Conservation (phyloP, 2,113 vertebrate species). For the Chaetodon trifascialis region DNA sequence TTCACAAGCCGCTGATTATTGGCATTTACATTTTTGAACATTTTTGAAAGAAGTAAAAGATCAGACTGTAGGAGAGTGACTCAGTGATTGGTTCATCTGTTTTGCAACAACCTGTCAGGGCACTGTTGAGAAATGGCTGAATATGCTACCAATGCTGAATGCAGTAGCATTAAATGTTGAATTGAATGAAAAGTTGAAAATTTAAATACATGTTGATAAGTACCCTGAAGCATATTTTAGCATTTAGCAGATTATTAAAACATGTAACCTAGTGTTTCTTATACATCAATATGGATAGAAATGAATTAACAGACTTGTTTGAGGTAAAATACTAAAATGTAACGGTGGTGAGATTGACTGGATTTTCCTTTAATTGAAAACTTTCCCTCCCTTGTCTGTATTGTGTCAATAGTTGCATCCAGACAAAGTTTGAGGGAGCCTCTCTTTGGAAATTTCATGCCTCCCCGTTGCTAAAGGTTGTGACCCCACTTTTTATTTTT, state of each 20-base stretch:
- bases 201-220: not conserved
- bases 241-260: not conserved
- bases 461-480: conserved; percentile 89
- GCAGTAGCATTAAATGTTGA: not conserved
- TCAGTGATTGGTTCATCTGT: not conserved
- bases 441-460: conserved; percentile 70
- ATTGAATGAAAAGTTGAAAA: not conserved
- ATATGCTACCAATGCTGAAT: too few species aligned
- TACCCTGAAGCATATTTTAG: not conserved
- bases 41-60: not conserved
- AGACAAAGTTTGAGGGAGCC: conserved; percentile 39
- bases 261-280: not conserved
- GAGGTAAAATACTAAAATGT: not conserved
- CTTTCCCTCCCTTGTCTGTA: conserved; percentile 7
- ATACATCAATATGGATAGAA: not conserved
- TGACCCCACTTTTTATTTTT: conserved; percentile 92
- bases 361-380: conserved; percentile 11
- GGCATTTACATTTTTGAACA: not conserved
- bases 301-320: not conserved
- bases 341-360: not conserved
- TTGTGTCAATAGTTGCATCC: conserved; percentile 41
- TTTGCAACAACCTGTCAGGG: not conserved
- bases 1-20: not conserved
- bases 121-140: not conserved
- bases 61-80: not conserved